Percentiles rank a stretch among this genome's conserved stretches.
Conservation (phyloP, 1,140 invertebrate species). For the Frieseomelitta varia region DNA sequence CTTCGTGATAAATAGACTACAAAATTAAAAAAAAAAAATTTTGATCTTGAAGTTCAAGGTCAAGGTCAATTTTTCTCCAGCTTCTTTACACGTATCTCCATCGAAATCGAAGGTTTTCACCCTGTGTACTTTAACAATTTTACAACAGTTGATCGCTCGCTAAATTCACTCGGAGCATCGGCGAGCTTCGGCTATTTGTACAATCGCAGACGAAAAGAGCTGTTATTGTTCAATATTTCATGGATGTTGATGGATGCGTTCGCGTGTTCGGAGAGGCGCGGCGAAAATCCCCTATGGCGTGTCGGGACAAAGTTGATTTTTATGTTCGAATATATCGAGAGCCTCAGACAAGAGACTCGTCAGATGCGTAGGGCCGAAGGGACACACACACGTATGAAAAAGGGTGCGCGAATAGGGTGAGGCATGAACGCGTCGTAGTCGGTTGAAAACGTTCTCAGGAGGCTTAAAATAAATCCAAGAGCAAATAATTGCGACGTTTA, state of each 20-base stretch:
- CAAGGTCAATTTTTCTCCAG: too few relatives aligned
- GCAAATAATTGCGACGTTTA: constrained; percentile 26
- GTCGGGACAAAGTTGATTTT: constrained; percentile 82
- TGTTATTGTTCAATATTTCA: constrained; percentile 45
- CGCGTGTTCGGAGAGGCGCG: constrained; percentile 1
- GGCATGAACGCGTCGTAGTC: constrained; percentile 48
- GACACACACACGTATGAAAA: constrained; percentile 74
- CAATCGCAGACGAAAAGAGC: background rate
- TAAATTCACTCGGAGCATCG: background rate
- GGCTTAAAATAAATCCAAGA: constrained; percentile 47
- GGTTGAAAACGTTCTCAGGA: constrained; percentile 57
- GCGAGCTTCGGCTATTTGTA: background rate
- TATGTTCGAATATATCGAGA: constrained; percentile 81
- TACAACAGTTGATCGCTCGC: too few relatives aligned
- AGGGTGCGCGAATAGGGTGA: constrained; percentile 72
- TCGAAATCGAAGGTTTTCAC: too few relatives aligned
- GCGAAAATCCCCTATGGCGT: constrained; percentile 68
- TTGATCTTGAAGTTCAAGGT: too few relatives aligned
- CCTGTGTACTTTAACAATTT: too few relatives aligned
- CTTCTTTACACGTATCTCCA: too few relatives aligned
- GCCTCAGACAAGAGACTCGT: constrained; percentile 73
- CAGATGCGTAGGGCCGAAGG: constrained; percentile 73
- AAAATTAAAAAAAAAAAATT: too few relatives aligned
- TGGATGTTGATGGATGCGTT: constrained; percentile 36
- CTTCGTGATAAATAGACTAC: too few relatives aligned